A percentile compares a stretch with the other conserved stretches of the same genome.
Conservation (phyloP, 2,888 invertebrate species). For the Slavum lentiscoides region DNA sequence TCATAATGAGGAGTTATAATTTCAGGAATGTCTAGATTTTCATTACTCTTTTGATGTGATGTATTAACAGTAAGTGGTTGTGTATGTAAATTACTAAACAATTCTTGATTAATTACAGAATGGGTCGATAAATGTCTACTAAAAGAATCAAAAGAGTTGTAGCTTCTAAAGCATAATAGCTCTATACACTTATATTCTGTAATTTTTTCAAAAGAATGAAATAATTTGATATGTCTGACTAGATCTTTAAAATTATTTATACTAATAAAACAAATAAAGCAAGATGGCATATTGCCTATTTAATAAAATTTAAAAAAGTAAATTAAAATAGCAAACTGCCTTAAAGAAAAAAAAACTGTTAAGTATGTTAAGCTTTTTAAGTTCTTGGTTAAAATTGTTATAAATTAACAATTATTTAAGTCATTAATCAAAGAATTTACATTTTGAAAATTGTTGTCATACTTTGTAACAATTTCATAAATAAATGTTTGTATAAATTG, state of each 20-base stretch:
- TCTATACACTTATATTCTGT: constrained; percentile 10
- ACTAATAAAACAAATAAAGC: not conserved
- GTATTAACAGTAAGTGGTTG: not conserved
- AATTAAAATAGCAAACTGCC: too few species aligned
- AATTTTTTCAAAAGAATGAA: constrained; percentile 20
- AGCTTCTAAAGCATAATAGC: not conserved
- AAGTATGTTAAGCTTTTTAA: not conserved
- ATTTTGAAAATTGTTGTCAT: too few species aligned
- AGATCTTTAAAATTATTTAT: not conserved
- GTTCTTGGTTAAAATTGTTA: not conserved
- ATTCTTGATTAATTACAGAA: not conserved
- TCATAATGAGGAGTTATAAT: not conserved
- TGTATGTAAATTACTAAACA: not conserved
- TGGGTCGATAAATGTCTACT: not conserved
- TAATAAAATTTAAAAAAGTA: not conserved
- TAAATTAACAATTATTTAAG: too few species aligned
- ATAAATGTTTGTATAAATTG: not conserved
- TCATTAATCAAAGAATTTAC: too few species aligned
- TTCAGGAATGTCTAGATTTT: not conserved
- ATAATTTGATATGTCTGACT: constrained; percentile 6
- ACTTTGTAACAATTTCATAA: too few species aligned
- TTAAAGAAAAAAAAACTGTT: too few species aligned
- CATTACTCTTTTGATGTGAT: not conserved
- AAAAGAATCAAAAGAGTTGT: constrained; percentile 12
- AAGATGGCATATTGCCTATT: not conserved